Evolutionary conservation across 1,140 invertebrate genomes (phyloP).

Genomic region (Coelopa frigida): DNA sequence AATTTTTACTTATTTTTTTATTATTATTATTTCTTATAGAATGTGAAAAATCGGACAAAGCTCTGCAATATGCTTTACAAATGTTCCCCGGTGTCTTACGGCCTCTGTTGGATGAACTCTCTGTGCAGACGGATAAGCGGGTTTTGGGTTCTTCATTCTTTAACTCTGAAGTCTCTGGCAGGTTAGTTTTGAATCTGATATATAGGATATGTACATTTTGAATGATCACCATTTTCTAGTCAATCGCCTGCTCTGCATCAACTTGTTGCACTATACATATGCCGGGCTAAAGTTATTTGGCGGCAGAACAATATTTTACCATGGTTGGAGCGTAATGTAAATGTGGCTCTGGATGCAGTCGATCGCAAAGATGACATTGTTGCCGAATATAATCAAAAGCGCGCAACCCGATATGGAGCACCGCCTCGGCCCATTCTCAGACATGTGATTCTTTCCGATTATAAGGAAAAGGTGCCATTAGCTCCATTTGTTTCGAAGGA

Average conservation of each 20-base stretch:
- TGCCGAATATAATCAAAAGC: conserved; percentile 55
- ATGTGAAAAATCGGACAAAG: conserved; percentile 51
- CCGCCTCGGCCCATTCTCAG: conserved; percentile 67
- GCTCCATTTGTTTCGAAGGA: conserved; percentile 41
- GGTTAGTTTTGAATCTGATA: conserved; percentile 26
- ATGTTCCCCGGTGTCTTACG: conserved; percentile 76
- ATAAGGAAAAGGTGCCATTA: conserved; percentile 55
- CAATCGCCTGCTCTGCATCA: conserved; percentile 61
- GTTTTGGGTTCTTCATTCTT: conserved; percentile 53
- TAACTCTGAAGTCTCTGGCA: conserved; percentile 34
- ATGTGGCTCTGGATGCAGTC: conserved; percentile 57
- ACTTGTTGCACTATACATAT: conserved; percentile 66
- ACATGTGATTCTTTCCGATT: conserved; percentile 74
- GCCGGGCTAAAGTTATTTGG: conserved; percentile 69
- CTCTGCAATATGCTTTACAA: conserved; percentile 69
- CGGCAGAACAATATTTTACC: conserved; percentile 66
- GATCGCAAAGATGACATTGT: conserved; percentile 59
- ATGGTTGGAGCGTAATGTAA: conserved; percentile 71
- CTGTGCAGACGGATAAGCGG: conserved; percentile 59
- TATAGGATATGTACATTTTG: not conserved
- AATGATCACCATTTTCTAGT: conserved; percentile 40
- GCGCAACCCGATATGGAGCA: conserved; percentile 44
- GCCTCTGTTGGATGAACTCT: conserved; percentile 70
- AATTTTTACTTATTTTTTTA: conserved; percentile 18
- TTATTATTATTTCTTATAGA: conserved; percentile 24